These are phyloP conservation scores for Glossosoma conforme DNA, from an alignment of 1,140 invertebrate genomes.

Conservation along the genomic window DNA sequence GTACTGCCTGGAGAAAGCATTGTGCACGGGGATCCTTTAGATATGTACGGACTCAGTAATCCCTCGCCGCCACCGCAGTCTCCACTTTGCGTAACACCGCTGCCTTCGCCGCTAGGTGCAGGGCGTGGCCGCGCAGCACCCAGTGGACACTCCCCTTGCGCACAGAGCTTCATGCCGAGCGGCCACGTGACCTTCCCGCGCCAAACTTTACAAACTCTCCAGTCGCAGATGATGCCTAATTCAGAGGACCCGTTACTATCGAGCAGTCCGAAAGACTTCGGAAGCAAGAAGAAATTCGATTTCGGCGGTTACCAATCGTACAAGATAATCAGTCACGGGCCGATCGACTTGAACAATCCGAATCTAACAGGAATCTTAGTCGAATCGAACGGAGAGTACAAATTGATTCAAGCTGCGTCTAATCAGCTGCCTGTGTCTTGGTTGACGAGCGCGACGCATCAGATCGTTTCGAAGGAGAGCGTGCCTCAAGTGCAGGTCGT, in stretches of 20 bases:
- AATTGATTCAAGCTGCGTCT: constrained; percentile 55
- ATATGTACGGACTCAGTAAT: constrained; percentile 57
- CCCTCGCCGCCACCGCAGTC: constrained; percentile 62
- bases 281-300: constrained; percentile 57
- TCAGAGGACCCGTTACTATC: constrained; percentile 78
- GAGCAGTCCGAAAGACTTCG: constrained; percentile 75
- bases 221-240: constrained; percentile 77
- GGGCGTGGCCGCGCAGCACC: constrained; percentile 43
- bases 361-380: constrained; percentile 58
- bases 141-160: constrained; percentile 23
- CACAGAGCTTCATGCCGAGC: constrained; percentile 33
- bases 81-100: constrained; percentile 53
- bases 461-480: constrained; percentile 27
- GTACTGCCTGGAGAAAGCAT: constrained; percentile 71
- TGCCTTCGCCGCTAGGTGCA: constrained; percentile 55
- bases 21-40: constrained; percentile 46
- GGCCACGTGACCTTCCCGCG: constrained; percentile 44
- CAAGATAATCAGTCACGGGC: constrained; percentile 58
- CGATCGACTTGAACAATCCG: constrained; percentile 53
- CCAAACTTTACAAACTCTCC: constrained; percentile 38
- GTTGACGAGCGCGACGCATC: constrained; percentile 26
- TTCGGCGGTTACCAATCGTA: constrained; percentile 54
- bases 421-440: constrained; percentile 31
- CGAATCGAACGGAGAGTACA: constrained; percentile 61
- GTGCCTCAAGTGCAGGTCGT: constrained; percentile 15